These are phyloP conservation scores for Patella caerulea DNA, from an alignment of 2,888 invertebrate genomes.

Conservation along the genomic window DNA sequence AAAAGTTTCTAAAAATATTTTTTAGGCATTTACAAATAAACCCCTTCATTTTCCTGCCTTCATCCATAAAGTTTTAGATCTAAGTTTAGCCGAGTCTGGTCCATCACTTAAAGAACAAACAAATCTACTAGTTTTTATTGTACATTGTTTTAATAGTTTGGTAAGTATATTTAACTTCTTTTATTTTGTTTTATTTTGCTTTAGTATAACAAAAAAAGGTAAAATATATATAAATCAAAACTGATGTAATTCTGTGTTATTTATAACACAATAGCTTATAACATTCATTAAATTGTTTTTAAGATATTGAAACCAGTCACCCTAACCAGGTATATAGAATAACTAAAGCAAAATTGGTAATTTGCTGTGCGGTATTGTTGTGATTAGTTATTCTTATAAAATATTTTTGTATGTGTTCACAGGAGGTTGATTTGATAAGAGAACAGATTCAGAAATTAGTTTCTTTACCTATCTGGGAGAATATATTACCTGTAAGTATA, in stretches of 20 bases:
- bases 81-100: slow-evolving; percentile 76
- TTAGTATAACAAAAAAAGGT: neutral
- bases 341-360: too few species aligned
- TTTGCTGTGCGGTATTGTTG: too few species aligned
- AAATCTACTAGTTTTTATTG: slow-evolving; percentile 89
- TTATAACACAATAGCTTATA: too few species aligned
- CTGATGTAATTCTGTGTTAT: too few species aligned
- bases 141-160: slow-evolving; percentile 97
- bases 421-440: slow-evolving; percentile 91
- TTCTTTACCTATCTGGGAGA: slow-evolving; percentile 90
- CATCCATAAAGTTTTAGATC: slow-evolving; percentile 69
- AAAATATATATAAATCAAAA: too few species aligned
- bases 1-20: slow-evolving; percentile 28
- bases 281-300: too few species aligned
- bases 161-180: slow-evolving; percentile 57
- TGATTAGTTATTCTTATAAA: too few species aligned
- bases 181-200: slow-evolving; percentile 12
- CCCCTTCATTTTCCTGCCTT: slow-evolving; percentile 75
- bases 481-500: slow-evolving; percentile 80
- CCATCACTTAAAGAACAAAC: slow-evolving; percentile 82
- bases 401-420: slow-evolving; percentile 22
- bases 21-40: slow-evolving; percentile 83
- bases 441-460: slow-evolving; percentile 92
- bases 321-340: too few species aligned
- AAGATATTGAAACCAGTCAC: too few species aligned